Evolutionary conservation across 1,140 invertebrate genomes (phyloP).

Genomic region (Drosophila yakuba): DNA sequence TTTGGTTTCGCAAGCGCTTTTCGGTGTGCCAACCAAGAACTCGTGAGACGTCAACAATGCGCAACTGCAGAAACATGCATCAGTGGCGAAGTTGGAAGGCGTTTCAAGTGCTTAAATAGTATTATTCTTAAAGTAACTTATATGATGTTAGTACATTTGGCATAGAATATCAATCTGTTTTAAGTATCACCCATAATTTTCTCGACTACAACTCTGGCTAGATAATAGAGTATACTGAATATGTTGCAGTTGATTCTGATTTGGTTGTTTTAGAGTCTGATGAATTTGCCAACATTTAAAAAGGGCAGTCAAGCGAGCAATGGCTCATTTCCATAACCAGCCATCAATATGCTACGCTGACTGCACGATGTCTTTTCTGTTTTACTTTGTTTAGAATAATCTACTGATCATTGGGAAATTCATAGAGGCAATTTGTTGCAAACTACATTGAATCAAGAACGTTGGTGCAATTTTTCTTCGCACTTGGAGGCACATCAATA

Average conservation of each 20-base stretch:
- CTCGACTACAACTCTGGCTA: not conserved
- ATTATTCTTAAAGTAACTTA: too few relatives aligned
- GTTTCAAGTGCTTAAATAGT: not conserved
- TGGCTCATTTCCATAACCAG: constrained; percentile 34
- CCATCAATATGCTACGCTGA: constrained; percentile 21
- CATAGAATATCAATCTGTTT: too few relatives aligned
- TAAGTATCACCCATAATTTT: not conserved
- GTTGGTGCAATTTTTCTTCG: too few relatives aligned
- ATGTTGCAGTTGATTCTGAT: constrained; percentile 15
- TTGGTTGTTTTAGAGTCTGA: constrained; percentile 17
- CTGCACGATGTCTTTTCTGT: constrained; percentile 34
- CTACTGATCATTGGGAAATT: constrained; percentile 4
- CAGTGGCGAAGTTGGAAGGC: constrained; percentile 7
- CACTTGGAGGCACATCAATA: too few relatives aligned
- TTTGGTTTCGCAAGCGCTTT: constrained; percentile 53
- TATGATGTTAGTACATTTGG: too few relatives aligned
- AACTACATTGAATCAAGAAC: too few relatives aligned
- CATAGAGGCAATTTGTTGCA: too few relatives aligned
- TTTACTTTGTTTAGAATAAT: constrained; percentile 14
- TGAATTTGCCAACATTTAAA: constrained; percentile 4
- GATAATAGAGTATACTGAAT: constrained; percentile 16
- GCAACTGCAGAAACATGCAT: constrained; percentile 30
- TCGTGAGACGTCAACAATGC: constrained; percentile 24
- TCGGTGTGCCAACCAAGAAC: constrained; percentile 13
- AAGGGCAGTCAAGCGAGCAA: constrained; percentile 32